Evolutionary conservation across 2,113 vertebrate genomes (phyloP).

Genomic region (Syngnathus typhle): DNA sequence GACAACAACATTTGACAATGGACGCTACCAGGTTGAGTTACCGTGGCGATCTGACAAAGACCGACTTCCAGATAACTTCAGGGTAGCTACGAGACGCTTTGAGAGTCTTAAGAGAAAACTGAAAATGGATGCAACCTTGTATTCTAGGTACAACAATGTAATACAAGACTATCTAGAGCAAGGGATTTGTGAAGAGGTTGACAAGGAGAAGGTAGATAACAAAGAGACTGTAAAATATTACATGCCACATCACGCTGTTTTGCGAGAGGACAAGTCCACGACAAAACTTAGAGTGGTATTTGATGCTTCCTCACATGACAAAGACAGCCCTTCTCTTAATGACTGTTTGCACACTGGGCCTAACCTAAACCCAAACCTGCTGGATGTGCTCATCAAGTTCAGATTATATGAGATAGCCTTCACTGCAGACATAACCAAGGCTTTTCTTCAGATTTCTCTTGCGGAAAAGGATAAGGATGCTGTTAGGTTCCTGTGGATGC

Average conservation of each 20-base stretch:
- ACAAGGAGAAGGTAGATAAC: too few species aligned
- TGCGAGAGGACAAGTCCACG: not conserved
- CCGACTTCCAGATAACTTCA: too few species aligned
- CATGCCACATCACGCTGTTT: not conserved
- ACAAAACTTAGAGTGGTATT: not conserved
- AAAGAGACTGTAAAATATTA: too few species aligned
- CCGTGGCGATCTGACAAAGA: too few species aligned
- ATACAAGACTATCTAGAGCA: too few species aligned
- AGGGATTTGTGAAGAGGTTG: too few species aligned
- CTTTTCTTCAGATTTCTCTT: slow-evolving; percentile 6
- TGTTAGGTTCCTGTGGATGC: slow-evolving; percentile 1
- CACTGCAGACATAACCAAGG: slow-evolving; percentile 12
- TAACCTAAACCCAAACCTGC: slow-evolving; percentile 1
- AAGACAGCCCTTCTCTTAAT: not conserved
- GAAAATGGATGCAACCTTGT: too few species aligned
- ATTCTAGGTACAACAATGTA: too few species aligned
- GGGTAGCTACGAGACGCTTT: too few species aligned
- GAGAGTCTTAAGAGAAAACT: too few species aligned
- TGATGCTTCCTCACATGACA: not conserved
- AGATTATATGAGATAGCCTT: too few species aligned
- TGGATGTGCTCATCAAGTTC: slow-evolving; percentile 11
- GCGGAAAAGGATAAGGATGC: slow-evolving; percentile 1
- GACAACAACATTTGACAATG: not conserved
- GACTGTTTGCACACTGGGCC: not conserved
- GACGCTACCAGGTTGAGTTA: not conserved